Evolutionary conservation across 2,797 vertebrate genomes (phyloP), one percentile per base, ranked within the genome.

Genomic region (Silurus aristotelis): DNA sequence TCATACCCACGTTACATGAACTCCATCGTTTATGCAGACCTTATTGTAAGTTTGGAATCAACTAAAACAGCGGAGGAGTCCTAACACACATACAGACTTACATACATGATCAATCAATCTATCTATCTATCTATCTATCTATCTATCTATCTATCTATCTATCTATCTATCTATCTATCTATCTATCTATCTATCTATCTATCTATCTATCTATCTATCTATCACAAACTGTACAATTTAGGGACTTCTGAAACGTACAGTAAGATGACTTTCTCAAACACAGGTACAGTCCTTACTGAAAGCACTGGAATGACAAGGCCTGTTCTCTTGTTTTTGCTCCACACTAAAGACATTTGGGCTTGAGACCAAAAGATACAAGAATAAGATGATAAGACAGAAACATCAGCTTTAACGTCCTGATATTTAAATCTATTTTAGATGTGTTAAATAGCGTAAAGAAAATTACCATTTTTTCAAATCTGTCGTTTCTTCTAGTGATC

Each of bases 1-100:
- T 99, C 98, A 1, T 99, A 99, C 87, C 98, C 98, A 3, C 96
- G 98, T 52, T 99, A 95, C 93, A 97, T 99, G 91, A 98, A 96
- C 96, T 99, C 98, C 5, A 84, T 94, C 1, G 92, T 95, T 60
- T 99, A 99, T 87, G 94, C 96, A 68, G 96, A 97, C 79, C 95
- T 99, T 90, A 91, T 99, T 83, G 95, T 88, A 93, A 92, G 88
- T 89, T 91, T 95, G 76, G 83, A 89, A 82, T 27, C 71, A 22
- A 52, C 66, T 83, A 76, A 84, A 72, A 71, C 55, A 25, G 70
- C 76, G 8, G 76, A 14, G 5, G 77, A 87, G 72, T 85, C 88
- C 19, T 89, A 87, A 89, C 87, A 86, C 87, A 89, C 86, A 88
- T 89, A 48, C 52, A 77, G 31, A 46, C 27, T 15, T 75, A 81